Percentiles rank a stretch among this genome's conserved stretches.
Conservation (phyloP, 2,113 vertebrate genomes). For the Archocentrus centrarchus region DNA sequence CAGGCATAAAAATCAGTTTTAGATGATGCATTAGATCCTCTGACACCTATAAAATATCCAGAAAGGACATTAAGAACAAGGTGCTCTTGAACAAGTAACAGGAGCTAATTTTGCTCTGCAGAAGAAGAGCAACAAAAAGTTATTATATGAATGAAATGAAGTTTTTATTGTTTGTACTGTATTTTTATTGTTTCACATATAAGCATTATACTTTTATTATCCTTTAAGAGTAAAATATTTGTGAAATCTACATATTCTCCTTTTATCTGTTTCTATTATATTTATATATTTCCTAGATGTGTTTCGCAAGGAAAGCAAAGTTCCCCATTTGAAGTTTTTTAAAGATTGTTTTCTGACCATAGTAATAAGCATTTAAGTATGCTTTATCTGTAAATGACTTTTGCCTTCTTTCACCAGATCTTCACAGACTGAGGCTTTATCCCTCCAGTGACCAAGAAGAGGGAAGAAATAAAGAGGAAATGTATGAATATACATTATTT, state of each 20-base stretch:
- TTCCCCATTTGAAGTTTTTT: background rate
- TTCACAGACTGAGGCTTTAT: background rate
- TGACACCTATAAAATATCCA: slow-evolving; percentile 14
- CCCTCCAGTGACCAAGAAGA: background rate
- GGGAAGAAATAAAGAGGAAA: background rate
- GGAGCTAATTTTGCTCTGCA: background rate
- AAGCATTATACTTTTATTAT: background rate
- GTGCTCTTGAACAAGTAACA: slow-evolving; percentile 26
- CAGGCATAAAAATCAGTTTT: slow-evolving; percentile 28
- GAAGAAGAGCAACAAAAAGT: background rate
- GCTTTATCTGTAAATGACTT: background rate
- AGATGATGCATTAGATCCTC: slow-evolving; percentile 19
- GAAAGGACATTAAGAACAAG: slow-evolving; percentile 2
- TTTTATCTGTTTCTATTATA: background rate
- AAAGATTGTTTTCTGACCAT: too few relatives aligned
- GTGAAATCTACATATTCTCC: background rate
- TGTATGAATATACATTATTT: background rate
- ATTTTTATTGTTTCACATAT: background rate
- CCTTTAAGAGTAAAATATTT: background rate
- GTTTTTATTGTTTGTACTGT: background rate
- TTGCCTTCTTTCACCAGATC: background rate
- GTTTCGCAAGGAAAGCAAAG: background rate
- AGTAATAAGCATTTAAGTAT: background rate
- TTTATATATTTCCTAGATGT: too few relatives aligned
- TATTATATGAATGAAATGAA: background rate